Evolutionary conservation across 2,113 vertebrate genomes (phyloP).

Genomic region (Erythrocercus mccallii): DNA sequence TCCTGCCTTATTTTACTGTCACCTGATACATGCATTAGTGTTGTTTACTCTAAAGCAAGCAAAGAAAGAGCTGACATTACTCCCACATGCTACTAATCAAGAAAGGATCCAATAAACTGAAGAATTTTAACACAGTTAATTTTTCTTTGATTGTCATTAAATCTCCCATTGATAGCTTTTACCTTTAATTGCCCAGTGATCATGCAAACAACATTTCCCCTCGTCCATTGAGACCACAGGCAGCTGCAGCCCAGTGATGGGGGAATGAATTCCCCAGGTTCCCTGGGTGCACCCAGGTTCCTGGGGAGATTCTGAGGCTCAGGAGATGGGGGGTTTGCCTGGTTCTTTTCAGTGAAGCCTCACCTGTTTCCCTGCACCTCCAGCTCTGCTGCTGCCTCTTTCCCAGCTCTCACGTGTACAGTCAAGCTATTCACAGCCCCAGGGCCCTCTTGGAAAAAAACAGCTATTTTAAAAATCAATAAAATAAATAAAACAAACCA

Average conservation of each 20-base stretch:
- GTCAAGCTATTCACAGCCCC: neutral
- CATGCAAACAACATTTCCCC: neutral
- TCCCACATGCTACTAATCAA: neutral
- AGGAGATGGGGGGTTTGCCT: neutral
- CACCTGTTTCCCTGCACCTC: neutral
- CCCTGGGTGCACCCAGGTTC: fast-evolving
- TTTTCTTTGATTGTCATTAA: neutral
- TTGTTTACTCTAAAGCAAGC: neutral
- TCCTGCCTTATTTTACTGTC: neutral
- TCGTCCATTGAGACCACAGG: fast-evolving
- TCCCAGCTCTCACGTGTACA: neutral
- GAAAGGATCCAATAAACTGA: neutral
- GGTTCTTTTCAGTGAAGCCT: neutral
- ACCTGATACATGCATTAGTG: neutral
- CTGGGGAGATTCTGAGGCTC: neutral
- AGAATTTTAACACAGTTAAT: neutral
- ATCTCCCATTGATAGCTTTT: neutral
- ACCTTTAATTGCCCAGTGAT: neutral
- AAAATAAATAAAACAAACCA: neutral
- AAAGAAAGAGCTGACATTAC: neutral
- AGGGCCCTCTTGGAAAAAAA: neutral
- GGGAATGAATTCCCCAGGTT: neutral
- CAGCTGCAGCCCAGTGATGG: neutral
- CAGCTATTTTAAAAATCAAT: slow-evolving; percentile 34
- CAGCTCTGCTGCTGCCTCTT: neutral